Conservation (phyloP, 2,113 vertebrate species). For the Salvelinus sp. region DNA sequence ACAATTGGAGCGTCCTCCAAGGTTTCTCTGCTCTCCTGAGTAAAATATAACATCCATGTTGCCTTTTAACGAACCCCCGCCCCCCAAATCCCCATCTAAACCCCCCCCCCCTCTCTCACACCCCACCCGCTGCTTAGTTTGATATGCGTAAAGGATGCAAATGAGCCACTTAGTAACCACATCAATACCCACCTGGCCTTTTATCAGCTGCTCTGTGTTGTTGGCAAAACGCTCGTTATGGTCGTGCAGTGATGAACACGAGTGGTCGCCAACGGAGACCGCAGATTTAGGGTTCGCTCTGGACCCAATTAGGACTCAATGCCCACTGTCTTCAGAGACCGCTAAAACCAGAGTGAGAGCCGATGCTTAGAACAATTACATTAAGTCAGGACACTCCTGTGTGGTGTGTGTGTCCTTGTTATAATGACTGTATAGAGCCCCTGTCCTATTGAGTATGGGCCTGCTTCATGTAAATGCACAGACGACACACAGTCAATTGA, state of each 20-base stretch:
- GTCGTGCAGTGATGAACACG: conserved; percentile 85
- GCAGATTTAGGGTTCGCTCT: conserved; percentile 84
- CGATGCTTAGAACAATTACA: conserved; percentile 80
- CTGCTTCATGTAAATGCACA: background rate
- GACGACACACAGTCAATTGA: conserved; percentile 17
- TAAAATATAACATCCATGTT: conserved; percentile 74
- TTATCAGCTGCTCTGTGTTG: conserved; percentile 92
- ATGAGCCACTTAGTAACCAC: conserved; percentile 96
- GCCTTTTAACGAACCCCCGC: conserved; percentile 74
- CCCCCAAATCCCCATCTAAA: conserved; percentile 42
- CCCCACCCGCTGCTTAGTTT: conserved; percentile 51
- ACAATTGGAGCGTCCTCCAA: conserved; percentile 78
- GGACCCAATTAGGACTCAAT: conserved; percentile 91
- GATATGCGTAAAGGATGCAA: conserved; percentile 93
- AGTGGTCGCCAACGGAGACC: conserved; percentile 77
- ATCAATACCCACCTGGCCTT: conserved; percentile 96
- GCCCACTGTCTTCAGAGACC: conserved; percentile 75
- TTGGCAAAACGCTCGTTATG: conserved; percentile 91
- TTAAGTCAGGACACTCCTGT: conserved; percentile 67
- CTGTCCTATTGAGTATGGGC: background rate
- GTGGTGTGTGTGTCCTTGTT: conserved; percentile 28
- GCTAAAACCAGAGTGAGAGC: conserved; percentile 62
- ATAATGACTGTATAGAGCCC: background rate
- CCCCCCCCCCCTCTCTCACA: conserved; percentile 79
- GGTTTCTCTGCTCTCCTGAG: conserved; percentile 62